Evolutionary conservation across 1,140 invertebrate genomes (phyloP).

Genomic region (Ooceraea biroi): DNA sequence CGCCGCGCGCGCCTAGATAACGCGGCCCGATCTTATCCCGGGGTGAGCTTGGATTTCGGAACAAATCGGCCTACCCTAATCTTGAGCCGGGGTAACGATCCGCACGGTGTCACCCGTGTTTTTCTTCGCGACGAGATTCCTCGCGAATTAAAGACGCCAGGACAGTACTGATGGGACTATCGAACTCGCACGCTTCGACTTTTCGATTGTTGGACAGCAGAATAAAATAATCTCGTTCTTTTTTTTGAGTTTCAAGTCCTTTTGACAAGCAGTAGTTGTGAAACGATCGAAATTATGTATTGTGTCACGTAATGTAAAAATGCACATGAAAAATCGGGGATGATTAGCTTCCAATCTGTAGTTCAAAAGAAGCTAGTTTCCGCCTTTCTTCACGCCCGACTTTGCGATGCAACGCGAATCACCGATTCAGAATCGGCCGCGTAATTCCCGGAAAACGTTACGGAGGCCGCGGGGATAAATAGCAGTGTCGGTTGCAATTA

Average conservation of each 20-base stretch:
- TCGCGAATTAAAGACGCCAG: not conserved
- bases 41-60: conserved; percentile 9
- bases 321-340: not conserved
- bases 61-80: conserved; percentile 37
- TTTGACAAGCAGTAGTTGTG: too few relatives aligned
- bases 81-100: not conserved
- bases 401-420: conserved; percentile 32
- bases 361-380: not conserved
- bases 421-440: conserved; percentile 13
- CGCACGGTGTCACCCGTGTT: not conserved
- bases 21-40: conserved; percentile 29
- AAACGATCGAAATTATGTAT: not conserved
- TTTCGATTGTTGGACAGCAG: not conserved
- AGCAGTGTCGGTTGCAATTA: conserved; percentile 35
- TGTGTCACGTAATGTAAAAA: not conserved
- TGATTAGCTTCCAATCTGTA: not conserved
- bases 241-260: too few relatives aligned
- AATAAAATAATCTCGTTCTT: too few relatives aligned
- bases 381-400: conserved; percentile 8
- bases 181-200: not conserved
- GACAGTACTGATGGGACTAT: not conserved
- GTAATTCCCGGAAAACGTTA: conserved; percentile 9
- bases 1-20: conserved; percentile 42
- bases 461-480: conserved; percentile 36
- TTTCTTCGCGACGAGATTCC: not conserved